These are phyloP conservation scores for Amblyraja radiata DNA, from an alignment of 2,797 vertebrate genomes.

Conservation along the genomic window DNA sequence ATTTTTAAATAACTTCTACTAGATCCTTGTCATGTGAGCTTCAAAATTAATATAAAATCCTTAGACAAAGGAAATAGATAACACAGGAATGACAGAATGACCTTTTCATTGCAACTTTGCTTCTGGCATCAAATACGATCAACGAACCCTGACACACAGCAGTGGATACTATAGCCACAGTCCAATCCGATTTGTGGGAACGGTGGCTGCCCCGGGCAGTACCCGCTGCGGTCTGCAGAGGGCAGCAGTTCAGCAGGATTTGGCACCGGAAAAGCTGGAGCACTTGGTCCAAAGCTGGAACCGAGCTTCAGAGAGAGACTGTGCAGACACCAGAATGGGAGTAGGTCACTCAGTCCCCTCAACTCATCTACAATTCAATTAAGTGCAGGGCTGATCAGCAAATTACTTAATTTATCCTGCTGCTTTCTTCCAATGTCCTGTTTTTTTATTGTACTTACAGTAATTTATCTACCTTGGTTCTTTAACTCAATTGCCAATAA, in stretches of 20 bases:
- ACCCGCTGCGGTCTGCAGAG: background rate
- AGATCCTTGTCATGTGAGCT: background rate
- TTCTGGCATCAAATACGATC: background rate
- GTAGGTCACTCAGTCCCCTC: too few relatives aligned
- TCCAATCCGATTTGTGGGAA: background rate
- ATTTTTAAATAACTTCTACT: background rate
- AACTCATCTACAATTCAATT: too few relatives aligned
- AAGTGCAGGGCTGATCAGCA: too few relatives aligned
- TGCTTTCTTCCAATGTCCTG: too few relatives aligned
- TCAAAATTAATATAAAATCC: background rate
- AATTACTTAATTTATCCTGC: too few relatives aligned
- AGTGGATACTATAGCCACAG: too few relatives aligned
- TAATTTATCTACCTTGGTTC: too few relatives aligned
- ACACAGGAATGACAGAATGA: background rate
- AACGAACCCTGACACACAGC: background rate
- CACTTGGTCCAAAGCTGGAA: background rate
- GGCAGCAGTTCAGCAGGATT: constrained; percentile 11
- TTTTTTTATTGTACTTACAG: too few relatives aligned
- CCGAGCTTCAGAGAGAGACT: background rate
- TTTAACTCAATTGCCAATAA: too few relatives aligned
- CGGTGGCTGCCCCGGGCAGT: background rate
- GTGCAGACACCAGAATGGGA: background rate
- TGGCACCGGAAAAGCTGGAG: background rate
- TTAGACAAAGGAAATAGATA: background rate
- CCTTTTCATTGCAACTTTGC: constrained; percentile 12